Evolutionary conservation across 2,113 vertebrate genomes (phyloP).

Genomic region (Edolisoma coerulescens): DNA sequence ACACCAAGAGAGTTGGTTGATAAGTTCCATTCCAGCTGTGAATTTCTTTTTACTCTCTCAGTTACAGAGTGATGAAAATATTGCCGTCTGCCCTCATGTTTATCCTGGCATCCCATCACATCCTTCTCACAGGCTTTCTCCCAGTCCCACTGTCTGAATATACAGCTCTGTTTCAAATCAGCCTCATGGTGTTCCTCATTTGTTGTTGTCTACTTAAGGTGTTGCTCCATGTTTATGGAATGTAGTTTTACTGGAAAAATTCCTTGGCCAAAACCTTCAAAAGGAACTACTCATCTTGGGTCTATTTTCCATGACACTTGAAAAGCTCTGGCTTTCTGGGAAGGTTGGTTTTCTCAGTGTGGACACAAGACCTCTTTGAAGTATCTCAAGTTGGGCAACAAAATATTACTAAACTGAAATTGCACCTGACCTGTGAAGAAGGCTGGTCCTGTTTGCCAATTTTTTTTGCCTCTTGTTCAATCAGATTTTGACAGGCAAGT

Average conservation of each 20-base stretch:
- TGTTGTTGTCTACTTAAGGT: constrained; percentile 44
- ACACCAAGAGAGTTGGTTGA: constrained; percentile 21
- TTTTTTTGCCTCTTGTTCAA: neutral
- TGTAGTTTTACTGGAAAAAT: constrained; percentile 62
- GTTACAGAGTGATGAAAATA: constrained; percentile 14
- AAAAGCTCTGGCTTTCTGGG: constrained; percentile 25
- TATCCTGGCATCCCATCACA: neutral
- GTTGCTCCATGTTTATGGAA: constrained; percentile 62
- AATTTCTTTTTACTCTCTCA: neutral
- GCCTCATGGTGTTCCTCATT: neutral
- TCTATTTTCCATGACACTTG: constrained; percentile 31
- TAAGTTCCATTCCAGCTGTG: neutral
- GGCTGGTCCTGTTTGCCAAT: neutral
- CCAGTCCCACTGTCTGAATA: neutral
- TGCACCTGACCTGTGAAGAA: constrained; percentile 34
- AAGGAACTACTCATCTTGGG: constrained; percentile 50
- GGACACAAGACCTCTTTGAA: constrained; percentile 28
- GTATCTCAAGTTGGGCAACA: neutral
- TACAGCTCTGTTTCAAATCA: constrained; percentile 24
- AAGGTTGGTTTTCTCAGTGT: neutral
- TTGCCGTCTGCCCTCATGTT: neutral
- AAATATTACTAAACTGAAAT: constrained; percentile 34
- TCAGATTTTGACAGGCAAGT: neutral
- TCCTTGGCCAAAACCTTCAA: constrained; percentile 50
- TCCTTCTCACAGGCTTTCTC: constrained; percentile 5